phyloP scores from a whole-genome alignment of 1,140 invertebrate species.

The Gryllus bimaculatus region DNA sequence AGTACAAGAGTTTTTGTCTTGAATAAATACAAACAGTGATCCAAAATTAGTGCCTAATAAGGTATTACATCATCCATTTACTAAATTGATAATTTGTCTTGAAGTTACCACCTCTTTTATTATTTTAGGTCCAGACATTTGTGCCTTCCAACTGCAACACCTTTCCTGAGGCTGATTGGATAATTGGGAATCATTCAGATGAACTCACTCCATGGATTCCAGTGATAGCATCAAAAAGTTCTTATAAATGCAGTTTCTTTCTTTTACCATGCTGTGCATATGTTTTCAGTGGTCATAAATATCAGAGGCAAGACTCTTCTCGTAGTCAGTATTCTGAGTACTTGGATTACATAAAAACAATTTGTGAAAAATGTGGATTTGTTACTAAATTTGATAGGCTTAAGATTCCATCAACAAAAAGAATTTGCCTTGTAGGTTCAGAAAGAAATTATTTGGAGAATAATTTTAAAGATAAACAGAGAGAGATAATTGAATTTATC shows the following conservation, averaged over 20 bases:
- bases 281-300: slow-evolving; percentile 82
- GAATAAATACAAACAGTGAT: background rate
- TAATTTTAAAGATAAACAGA: slow-evolving; percentile 33
- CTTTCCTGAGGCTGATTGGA: slow-evolving; percentile 80
- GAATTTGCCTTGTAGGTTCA: slow-evolving; percentile 69
- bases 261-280: slow-evolving; percentile 89
- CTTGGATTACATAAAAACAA: slow-evolving; percentile 59
- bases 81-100: too few relatives aligned
- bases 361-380: slow-evolving; percentile 71
- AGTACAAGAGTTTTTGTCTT: background rate
- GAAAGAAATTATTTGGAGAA: slow-evolving; percentile 39
- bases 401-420: slow-evolving; percentile 92
- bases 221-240: slow-evolving; percentile 70
- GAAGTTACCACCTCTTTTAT: background rate
- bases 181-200: slow-evolving; percentile 98
- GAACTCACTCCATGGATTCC: slow-evolving; percentile 97
- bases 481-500: slow-evolving; percentile 40
- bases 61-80: too few relatives aligned
- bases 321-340: slow-evolving; percentile 77
- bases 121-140: slow-evolving; percentile 10
- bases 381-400: slow-evolving; percentile 66
- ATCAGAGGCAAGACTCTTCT: slow-evolving; percentile 52
- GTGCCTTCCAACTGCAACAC: slow-evolving; percentile 45
- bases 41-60: too few relatives aligned
- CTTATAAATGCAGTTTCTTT: slow-evolving; percentile 66